These are phyloP conservation scores for Heliconius sara DNA, from an alignment of 2,888 invertebrate genomes.

Conservation along the genomic window DNA sequence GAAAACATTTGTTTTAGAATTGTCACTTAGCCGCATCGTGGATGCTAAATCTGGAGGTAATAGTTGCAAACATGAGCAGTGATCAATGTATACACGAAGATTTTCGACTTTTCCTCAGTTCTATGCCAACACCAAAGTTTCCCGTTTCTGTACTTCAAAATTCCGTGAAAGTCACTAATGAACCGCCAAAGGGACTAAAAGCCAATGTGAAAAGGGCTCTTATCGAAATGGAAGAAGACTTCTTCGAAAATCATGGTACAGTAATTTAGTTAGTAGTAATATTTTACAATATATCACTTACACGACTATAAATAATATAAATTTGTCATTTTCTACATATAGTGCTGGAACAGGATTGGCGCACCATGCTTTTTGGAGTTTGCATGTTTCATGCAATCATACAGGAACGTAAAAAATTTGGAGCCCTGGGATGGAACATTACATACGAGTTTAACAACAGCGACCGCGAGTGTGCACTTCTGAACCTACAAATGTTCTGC, in stretches of 20 bases:
- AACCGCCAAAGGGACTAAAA: slow-evolving; percentile 95
- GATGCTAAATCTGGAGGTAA: slow-evolving; percentile 93
- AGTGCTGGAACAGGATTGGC: slow-evolving; percentile 88
- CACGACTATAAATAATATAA: neutral
- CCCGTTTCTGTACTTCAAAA: slow-evolving; percentile 96
- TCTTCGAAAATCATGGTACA: slow-evolving; percentile 91
- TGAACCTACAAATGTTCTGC: slow-evolving; percentile 94
- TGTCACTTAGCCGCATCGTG: slow-evolving; percentile 97
- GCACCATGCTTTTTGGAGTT: slow-evolving; percentile 89
- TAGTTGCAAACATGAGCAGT: slow-evolving; percentile 88
- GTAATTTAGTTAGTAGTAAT: neutral
- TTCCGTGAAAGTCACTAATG: slow-evolving; percentile 96
- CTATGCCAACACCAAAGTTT: slow-evolving; percentile 93
- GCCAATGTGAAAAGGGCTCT: slow-evolving; percentile 94
- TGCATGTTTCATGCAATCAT: slow-evolving; percentile 97
- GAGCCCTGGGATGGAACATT: slow-evolving; percentile 96
- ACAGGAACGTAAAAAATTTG: slow-evolving; percentile 96
- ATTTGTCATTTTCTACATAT: slow-evolving; percentile 38
- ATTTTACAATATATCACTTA: neutral
- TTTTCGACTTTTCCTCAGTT: slow-evolving; percentile 93
- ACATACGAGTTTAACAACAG: slow-evolving; percentile 96
- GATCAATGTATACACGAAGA: slow-evolving; percentile 87
- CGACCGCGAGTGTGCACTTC: slow-evolving; percentile 94
- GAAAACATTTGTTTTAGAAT: slow-evolving; percentile 84
- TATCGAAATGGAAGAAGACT: slow-evolving; percentile 89